These are phyloP conservation scores for Pollenia griseotomentosa DNA, from an alignment of 2,888 invertebrate species.

Conservation along the genomic window DNA sequence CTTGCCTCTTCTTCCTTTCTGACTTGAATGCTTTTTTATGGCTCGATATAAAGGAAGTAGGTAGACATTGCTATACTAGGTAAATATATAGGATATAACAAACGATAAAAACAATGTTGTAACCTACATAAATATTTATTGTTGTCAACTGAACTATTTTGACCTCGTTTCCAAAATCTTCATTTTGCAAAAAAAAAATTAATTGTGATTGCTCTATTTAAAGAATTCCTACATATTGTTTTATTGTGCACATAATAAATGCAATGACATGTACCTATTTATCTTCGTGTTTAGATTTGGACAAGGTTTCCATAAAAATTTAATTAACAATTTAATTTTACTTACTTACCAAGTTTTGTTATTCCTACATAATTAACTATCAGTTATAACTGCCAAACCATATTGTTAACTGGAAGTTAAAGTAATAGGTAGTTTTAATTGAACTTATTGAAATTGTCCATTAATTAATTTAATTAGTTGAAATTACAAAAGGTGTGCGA, in stretches of 20 bases:
- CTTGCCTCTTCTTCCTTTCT: constrained; percentile 27
- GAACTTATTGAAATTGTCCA: too few relatives aligned
- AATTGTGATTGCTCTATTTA: constrained; percentile 15
- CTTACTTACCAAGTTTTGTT: too few relatives aligned
- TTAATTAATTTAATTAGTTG: too few relatives aligned
- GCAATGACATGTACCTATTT: constrained; percentile 52
- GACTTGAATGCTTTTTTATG: constrained; percentile 7
- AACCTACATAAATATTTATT: constrained; percentile 29
- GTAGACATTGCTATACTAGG: constrained; percentile 4
- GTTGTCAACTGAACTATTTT: constrained; percentile 40
- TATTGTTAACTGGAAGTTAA: too few relatives aligned
- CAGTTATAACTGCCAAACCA: too few relatives aligned
- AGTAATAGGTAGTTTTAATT: too few relatives aligned
- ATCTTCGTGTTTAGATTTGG: constrained; percentile 18
- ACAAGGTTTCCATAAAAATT: constrained; percentile 48
- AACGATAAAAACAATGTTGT: not conserved
- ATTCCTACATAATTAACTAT: too few relatives aligned
- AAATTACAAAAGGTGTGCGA: too few relatives aligned
- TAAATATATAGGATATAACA: not conserved
- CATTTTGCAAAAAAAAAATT: constrained; percentile 24
- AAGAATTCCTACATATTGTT: not conserved
- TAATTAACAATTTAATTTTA: not conserved
- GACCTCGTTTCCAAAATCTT: constrained; percentile 50
- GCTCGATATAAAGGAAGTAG: constrained; percentile 32
- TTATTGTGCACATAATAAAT: constrained; percentile 15